phyloP scores from a whole-genome alignment of 1,140 invertebrate genomes.

The Melanaphis sacchari region DNA sequence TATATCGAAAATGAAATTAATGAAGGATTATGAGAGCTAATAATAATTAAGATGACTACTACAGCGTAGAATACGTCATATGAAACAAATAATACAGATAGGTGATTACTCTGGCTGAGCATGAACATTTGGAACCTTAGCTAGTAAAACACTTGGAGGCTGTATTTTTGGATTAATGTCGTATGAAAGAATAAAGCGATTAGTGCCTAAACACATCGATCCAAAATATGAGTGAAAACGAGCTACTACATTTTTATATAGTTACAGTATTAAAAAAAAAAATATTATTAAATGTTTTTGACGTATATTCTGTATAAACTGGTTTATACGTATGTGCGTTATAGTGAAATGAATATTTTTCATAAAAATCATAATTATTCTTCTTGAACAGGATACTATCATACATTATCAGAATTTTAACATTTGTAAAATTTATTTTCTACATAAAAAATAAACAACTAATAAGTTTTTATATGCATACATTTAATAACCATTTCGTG shows the following conservation, averaged over 20 bases:
- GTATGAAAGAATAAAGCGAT: background rate
- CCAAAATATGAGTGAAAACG: background rate
- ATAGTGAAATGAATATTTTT: background rate
- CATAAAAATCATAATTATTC: background rate
- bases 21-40: no score
- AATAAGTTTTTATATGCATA: background rate
- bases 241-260: background rate
- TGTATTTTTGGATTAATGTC: background rate
- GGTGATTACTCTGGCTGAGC: no score
- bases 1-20: no score
- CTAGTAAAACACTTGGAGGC: background rate
- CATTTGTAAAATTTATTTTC: constrained; percentile 2
- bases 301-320: background rate
- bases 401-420: background rate
- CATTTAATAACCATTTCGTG: background rate
- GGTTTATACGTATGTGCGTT: background rate
- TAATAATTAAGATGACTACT: background rate
- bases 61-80: no score
- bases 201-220: background rate
- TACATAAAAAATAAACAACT: background rate
- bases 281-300: background rate
- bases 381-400: background rate
- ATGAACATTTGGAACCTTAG: background rate
- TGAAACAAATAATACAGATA: no score
- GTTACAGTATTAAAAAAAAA: background rate